Base-by-base conservation (phyloP, 2,113 vertebrate genomes). In the Neolamprologus falcicula region DNA sequence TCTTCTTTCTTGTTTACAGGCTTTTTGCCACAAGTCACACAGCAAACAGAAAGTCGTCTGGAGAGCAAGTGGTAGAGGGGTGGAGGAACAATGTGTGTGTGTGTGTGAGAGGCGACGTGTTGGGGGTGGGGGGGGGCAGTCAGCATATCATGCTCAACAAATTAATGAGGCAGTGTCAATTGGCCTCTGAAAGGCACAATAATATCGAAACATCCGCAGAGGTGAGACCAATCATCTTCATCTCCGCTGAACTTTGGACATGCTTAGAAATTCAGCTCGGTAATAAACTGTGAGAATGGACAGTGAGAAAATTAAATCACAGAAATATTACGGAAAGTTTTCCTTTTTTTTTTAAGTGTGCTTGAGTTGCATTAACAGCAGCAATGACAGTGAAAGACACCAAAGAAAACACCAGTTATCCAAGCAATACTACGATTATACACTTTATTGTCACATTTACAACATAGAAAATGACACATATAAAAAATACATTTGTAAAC, bases 401-500 rank as follows among this genome's bases (percentile, higher is more conserved):
- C 24, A 53, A 9, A 90, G 3, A 24, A 37, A 86, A 68, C 37
- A 86, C 3, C 53, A 79, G 42, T 50, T 33, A 12, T n/a, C 5
- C 21, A 7, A 3, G 4, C 45, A 5, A 31, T 42, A 47, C 66
- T 85, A 90, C 55, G 85, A 93, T 94, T 89, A 88, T 88, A 92
- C 84, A 91, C 84, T 96, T 96, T 96, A 96, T 94, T 95, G 85
- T 93, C 88, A 95, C 84, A 93, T 94, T 92, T 91, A 92, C 91
- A 95, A 94, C 83, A 94, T 92, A 92, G 61, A 95, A 94, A 92
- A 95, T 90, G 90, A 88, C 91, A 95, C 95, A 95, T 95, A 93
- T 92, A 96, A 95, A 97, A 92, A 96, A 96, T 95, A 97, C 93
- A 97, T 88, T 93, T 96, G 94, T 96, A 96, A 96, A 96, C 95